These are phyloP conservation scores for Paguma larvata DNA, from an alignment of 2,797 vertebrate species.

Conservation along the genomic window DNA sequence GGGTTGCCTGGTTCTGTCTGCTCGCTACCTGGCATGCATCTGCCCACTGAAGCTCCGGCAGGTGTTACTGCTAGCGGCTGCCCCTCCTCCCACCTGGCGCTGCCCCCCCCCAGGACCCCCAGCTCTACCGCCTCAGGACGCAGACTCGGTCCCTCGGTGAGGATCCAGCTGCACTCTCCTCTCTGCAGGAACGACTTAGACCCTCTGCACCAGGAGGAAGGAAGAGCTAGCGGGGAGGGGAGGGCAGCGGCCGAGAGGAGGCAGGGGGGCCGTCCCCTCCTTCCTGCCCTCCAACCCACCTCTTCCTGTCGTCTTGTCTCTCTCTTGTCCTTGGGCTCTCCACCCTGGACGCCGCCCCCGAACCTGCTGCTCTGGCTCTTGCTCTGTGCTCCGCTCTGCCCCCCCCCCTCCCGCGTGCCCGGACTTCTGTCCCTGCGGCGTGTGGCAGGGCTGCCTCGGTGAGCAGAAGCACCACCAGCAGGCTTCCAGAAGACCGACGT, in stretches of 20 bases:
- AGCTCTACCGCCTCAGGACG: fast-evolving
- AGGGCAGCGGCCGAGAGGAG: neutral
- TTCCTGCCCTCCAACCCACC: neutral
- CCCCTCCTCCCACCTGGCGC: fast-evolving
- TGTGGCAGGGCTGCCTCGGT: conserved; percentile 91
- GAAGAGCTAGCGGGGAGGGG: neutral
- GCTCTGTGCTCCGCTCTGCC: neutral
- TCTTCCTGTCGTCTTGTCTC: fast-evolving
- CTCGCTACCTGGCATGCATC: fast-evolving
- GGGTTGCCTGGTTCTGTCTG: neutral
- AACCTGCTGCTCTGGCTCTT: too few relatives aligned
- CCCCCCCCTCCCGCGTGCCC: neutral
- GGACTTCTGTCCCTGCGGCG: conserved; percentile 85
- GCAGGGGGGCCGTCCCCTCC: fast-evolving
- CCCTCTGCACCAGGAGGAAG: too few relatives aligned
- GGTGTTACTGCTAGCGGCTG: neutral
- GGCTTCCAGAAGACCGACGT: conserved; percentile 90
- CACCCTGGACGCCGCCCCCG: too few relatives aligned
- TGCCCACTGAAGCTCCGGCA: neutral
- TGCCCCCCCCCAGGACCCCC: neutral
- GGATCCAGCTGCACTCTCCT: too few relatives aligned
- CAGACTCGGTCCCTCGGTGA: neutral
- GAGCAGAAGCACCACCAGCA: conserved; percentile 91
- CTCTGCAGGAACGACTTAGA: neutral
- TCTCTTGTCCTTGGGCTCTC: neutral